Base-by-base conservation (phyloP, 35 echinoderm and acorn worm genomes). In the Apostichopus japonicus region DNA sequence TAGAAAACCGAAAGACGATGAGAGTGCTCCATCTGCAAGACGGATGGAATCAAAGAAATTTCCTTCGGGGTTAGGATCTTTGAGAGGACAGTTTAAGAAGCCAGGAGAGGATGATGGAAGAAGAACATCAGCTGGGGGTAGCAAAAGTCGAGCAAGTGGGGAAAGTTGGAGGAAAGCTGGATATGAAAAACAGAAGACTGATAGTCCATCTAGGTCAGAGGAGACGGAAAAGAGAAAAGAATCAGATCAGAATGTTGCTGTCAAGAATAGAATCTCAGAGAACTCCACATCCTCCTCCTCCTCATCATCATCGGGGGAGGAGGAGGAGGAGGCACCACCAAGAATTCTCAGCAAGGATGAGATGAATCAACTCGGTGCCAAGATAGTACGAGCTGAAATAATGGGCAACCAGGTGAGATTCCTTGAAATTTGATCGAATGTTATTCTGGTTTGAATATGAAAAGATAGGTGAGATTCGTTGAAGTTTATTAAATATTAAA, bases 291-390 rank as follows among this genome's bases (percentile, higher is more conserved):
- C 53, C 16, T 8, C 56, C 1, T 65, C 76, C 52, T 95, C 94
- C 9, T 88, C 92, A 9, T 97, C 96, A 9, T 94, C 92, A 19
- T 91, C 92, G 17, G 70, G 54, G 77, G 95, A 91, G 86, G 87
- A 90, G 56, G 93, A 91, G 11, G 77, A 77, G 72, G 23, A 53
- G 17, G 90, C 89, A 13, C 23, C 21, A 17, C 75, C 73, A 23
- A 99, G 75, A 83, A 77, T 95, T 53, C 52, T 99, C 53, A 96
- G 92, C 23, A 95, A 99, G 22, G 90, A 88, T 54, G 97, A 99
- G 79, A 99, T 99, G 95, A 99, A 99, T 84, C 93, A 99, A 76
- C 92, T 99, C 6, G 97, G 97, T 27, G 97, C 97, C 2, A 99
- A 99, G 63, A 83, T 99, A 51, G 89, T 99, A 6, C 95, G 91